Percentiles rank a stretch among this genome's conserved stretches.
Evolutionary conservation across 2,797 vertebrate species (phyloP).

Genomic region (Allobates femoralis): DNA sequence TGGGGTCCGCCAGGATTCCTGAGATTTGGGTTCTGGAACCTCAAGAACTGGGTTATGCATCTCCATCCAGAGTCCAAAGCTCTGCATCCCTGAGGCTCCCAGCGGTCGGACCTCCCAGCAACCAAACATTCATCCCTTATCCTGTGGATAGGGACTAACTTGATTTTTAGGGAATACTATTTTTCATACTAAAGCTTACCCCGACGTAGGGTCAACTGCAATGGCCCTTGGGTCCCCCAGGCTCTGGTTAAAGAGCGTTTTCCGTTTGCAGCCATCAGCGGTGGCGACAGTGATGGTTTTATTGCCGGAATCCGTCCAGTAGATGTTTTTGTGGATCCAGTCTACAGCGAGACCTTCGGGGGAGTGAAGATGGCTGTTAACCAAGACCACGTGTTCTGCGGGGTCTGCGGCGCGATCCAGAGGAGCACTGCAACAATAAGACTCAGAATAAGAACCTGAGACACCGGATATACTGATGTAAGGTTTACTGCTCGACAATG

Average conservation of each 20-base stretch:
- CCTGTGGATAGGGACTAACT: too few species aligned
- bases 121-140: too few species aligned
- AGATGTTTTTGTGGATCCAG: slow-evolving; percentile 98
- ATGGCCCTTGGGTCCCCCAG: slow-evolving; percentile 94
- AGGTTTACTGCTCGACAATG: too few species aligned
- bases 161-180: too few species aligned
- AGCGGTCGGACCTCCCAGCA: too few species aligned
- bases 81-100: too few species aligned
- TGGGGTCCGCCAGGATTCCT: too few species aligned
- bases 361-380: slow-evolving; percentile 89
- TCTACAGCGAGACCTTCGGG: slow-evolving; percentile 95
- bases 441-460: not conserved
- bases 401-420: slow-evolving; percentile 94
- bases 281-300: slow-evolving; percentile 96
- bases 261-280: slow-evolving; percentile 86
- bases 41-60: too few species aligned
- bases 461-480: too few species aligned
- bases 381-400: slow-evolving; percentile 86
- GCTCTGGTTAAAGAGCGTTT: slow-evolving; percentile 87
- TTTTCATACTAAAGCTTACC: slow-evolving; percentile 78
- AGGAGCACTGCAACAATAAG: slow-evolving; percentile 80
- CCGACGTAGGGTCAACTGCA: slow-evolving; percentile 90
- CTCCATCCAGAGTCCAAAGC: too few species aligned
- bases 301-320: slow-evolving; percentile 97
- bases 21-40: too few species aligned